phyloP scores from a whole-genome alignment of 2,797 vertebrate genomes.

The Platyrinchus mystaceus region DNA sequence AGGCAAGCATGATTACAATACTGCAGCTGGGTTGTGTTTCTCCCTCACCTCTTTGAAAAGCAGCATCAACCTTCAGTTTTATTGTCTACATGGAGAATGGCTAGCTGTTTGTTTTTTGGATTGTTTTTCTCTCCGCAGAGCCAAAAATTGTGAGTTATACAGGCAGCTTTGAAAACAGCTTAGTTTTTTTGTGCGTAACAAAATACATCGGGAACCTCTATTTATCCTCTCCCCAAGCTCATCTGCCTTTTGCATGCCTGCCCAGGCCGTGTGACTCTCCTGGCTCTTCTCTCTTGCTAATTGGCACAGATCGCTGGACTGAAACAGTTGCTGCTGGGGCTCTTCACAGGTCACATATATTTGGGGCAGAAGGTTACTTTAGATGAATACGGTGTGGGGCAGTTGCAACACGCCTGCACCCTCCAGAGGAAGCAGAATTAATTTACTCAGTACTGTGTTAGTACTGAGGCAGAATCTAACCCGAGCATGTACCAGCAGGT shows the following conservation, averaged over 20 bases:
- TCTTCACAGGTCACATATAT: background rate
- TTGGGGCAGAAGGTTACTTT: background rate
- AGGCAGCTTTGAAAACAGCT: background rate
- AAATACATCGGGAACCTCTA: background rate
- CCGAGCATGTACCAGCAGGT: background rate
- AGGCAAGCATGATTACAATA: background rate
- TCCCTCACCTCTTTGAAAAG: background rate
- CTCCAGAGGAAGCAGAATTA: background rate
- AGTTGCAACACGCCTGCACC: background rate
- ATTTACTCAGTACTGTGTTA: background rate
- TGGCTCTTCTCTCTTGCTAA: background rate
- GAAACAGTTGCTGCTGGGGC: background rate
- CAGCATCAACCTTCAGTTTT: background rate
- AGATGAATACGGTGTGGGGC: background rate
- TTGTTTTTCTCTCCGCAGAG: background rate
- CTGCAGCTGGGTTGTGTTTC: background rate
- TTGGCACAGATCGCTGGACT: background rate
- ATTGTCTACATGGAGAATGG: background rate
- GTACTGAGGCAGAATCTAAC: background rate
- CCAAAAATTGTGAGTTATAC: background rate
- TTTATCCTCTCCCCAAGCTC: background rate
- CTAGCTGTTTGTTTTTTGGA: background rate
- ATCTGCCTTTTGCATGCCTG: background rate
- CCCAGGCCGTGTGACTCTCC: background rate
- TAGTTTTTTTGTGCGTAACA: background rate